Base-by-base conservation (phyloP, 2,113 vertebrate genomes). In the Agapornis roseicollis region DNA sequence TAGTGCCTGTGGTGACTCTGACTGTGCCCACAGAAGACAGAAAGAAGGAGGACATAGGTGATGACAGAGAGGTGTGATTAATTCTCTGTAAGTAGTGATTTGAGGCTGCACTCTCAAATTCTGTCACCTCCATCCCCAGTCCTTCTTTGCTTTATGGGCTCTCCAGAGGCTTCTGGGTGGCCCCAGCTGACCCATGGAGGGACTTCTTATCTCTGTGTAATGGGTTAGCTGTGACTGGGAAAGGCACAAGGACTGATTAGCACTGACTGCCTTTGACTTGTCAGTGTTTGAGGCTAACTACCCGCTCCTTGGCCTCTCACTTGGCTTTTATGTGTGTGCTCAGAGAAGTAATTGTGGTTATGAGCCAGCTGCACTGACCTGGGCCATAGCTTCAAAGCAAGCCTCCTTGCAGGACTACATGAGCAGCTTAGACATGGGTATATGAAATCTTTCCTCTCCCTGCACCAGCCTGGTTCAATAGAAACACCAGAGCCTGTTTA, bases 1-100 rank as follows among this genome's bases (percentile, higher is more conserved):
- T 64, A 41, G 27, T 17, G 39, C 58, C n/a, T 3, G 1, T 6
- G 31, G 15, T 61, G n/a, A 3, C 23, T 68, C 12, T 89, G 78
- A 31, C 33, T 7, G 2, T 13, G 20, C 27, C 63, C 4, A 18
- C 33, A 42, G 47, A 69, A 69, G 68, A 63, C 31, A 33, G 68
- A 33, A 33, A 24, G 56, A 13, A 77, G 44, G 47, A 72, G 3
- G 11, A 11, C 49, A 18, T 23, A 1, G 5, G 74, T 35, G 53
- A 47, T 69, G 42, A 33, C 25, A 42, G 31, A 50, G 8, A 18
- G 44, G 9, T 72, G 31, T n/a, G 53, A 53, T 37, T 4, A 3
- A 11, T 52, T 27, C 7, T 78, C 39, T 0, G 0, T 68, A 47
- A 85, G 55, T 18, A 19, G 29, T 3, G 5, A 25, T 61, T 70